Evolutionary conservation across 2,888 invertebrate genomes (phyloP).

Genomic region (Plebejus melissa): DNA sequence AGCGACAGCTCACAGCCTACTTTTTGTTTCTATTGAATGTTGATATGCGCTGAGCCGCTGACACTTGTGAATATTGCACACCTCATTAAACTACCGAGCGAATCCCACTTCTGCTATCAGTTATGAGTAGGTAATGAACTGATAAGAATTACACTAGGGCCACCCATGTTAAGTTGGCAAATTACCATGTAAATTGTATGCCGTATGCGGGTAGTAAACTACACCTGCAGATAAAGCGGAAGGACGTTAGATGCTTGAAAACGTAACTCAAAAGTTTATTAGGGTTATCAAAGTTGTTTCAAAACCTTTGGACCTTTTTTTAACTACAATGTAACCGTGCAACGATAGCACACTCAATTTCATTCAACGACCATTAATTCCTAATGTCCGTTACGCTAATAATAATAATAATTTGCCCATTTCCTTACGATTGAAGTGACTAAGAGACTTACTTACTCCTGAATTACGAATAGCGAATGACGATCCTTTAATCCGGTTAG

Average conservation of each 20-base stretch:
- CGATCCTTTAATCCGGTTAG: background rate
- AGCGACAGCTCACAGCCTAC: conserved; percentile 37
- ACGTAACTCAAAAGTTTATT: background rate
- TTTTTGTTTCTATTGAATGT: conserved; percentile 26
- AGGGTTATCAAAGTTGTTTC: background rate
- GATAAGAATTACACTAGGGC: background rate
- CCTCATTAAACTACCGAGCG: background rate
- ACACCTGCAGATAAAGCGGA: conserved; percentile 2
- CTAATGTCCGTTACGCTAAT: too few species aligned
- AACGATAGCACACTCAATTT: background rate
- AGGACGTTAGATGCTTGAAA: background rate
- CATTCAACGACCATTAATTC: background rate
- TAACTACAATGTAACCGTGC: background rate
- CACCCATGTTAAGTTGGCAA: background rate
- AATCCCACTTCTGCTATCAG: conserved; percentile 6
- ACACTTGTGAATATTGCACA: conserved; percentile 9
- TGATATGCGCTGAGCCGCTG: conserved; percentile 3
- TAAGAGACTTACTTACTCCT: too few species aligned
- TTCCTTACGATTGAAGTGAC: too few species aligned
- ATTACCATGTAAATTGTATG: conserved; percentile 10
- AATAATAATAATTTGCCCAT: too few species aligned
- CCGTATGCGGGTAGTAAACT: conserved; percentile 11
- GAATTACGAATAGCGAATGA: background rate
- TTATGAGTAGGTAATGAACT: background rate
- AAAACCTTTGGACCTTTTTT: background rate